Conservation (phyloP, 2,888 invertebrate species). For the Bellardia bayeri region DNA sequence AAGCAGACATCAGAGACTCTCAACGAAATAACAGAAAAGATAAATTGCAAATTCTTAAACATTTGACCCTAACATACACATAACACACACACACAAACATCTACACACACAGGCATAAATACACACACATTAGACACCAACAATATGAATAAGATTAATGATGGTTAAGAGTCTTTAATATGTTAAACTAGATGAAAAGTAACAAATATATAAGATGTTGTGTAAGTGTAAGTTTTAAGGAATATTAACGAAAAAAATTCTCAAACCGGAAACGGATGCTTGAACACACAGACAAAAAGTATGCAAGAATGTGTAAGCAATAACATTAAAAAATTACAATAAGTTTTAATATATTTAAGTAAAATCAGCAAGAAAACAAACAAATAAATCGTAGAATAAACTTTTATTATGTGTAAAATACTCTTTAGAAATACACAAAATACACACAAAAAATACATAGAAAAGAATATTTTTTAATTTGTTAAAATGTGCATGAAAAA, state of each 20-base stretch:
- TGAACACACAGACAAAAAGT: neutral
- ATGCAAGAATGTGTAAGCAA: neutral
- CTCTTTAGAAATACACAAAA: slow-evolving; percentile 28
- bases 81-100: neutral
- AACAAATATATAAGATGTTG: neutral
- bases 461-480: too few relatives aligned
- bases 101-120: neutral
- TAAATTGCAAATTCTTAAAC: slow-evolving; percentile 47
- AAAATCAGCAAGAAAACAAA: neutral
- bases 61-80: slow-evolving; percentile 40
- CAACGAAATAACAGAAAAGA: slow-evolving; percentile 18
- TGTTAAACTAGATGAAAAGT: slow-evolving; percentile 7
- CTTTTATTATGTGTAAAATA: slow-evolving; percentile 61
- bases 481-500: neutral
- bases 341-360: neutral
- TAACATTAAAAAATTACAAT: slow-evolving; percentile 1
- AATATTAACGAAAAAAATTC: neutral
- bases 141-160: slow-evolving; percentile 66
- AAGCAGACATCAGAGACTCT: neutral
- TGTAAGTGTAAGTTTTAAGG: neutral
- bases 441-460: neutral
- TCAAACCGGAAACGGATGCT: slow-evolving; percentile 23
- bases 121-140: neutral
- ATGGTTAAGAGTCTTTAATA: slow-evolving; percentile 47
- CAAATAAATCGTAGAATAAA: slow-evolving; percentile 31